These are phyloP conservation scores for Poeciliopsis infans DNA, from an alignment of 2,797 vertebrate species.

Conservation along the genomic window DNA sequence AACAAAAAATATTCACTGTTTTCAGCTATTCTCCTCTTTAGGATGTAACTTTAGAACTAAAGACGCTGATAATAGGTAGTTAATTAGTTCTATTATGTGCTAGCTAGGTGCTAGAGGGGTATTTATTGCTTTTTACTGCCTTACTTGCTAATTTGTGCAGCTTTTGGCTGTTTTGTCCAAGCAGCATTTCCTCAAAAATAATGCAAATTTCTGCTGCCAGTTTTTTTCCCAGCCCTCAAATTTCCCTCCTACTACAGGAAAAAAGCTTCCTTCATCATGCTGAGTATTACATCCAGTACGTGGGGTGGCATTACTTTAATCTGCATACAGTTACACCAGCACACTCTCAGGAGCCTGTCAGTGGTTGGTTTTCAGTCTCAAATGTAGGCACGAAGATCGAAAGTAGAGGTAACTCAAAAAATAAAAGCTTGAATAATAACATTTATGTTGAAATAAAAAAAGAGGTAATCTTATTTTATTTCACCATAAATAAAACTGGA, in stretches of 20 bases:
- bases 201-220: not conserved
- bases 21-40: not conserved
- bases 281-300: slow-evolving; percentile 1
- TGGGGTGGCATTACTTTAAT: slow-evolving; percentile 4
- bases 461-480: too few relatives aligned
- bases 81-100: not conserved
- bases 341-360: not conserved
- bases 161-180: not conserved
- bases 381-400: not conserved
- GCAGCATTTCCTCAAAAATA: not conserved
- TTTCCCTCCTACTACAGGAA: not conserved
- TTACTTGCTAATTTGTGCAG: not conserved
- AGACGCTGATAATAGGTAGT: not conserved
- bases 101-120: not conserved
- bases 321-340: slow-evolving; percentile 1
- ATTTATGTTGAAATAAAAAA: not conserved
- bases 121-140: not conserved
- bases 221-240: not conserved
- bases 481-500: not conserved
- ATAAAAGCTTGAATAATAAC: not conserved
- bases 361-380: not conserved
- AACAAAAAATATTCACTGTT: not conserved
- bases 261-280: not conserved
- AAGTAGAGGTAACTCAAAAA: not conserved
- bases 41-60: not conserved